Evolutionary conservation across 2,797 vertebrate genomes (phyloP).

Genomic region (Lepus townsendii): DNA sequence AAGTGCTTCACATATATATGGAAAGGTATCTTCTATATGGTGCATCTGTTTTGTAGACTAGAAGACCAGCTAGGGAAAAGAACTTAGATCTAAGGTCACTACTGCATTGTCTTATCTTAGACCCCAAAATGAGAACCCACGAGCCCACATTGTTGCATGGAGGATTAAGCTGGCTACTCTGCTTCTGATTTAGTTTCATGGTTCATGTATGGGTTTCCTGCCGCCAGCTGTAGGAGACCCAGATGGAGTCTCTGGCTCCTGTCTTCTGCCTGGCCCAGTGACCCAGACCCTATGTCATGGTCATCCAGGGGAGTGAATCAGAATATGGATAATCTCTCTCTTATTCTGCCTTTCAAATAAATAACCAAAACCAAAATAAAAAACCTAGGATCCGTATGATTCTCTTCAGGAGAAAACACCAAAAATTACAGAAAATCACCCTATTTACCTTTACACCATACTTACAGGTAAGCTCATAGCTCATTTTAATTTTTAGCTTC

Average conservation of each 20-base stretch:
- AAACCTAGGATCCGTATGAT: not conserved
- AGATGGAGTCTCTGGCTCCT: no score
- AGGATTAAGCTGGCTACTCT: no score
- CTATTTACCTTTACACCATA: conserved; percentile 22
- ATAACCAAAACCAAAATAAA: no score
- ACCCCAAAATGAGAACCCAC: not conserved
- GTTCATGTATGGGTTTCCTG: no score
- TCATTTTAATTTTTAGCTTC: not conserved
- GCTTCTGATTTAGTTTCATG: no score
- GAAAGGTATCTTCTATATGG: not conserved
- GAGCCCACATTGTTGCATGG: no score
- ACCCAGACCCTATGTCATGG: no score
- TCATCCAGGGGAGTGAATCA: no score
- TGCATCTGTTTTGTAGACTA: not conserved
- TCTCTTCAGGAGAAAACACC: not conserved
- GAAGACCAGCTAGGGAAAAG: conserved; percentile 1
- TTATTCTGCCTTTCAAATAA: no score
- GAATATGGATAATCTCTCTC: no score
- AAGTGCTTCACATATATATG: not conserved
- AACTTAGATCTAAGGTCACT: not conserved
- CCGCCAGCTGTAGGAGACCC: no score
- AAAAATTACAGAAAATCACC: not conserved
- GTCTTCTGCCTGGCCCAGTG: no score
- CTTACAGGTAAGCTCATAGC: not conserved
- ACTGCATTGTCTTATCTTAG: not conserved